Conservation (phyloP, 2,113 vertebrate species). For the Nematolebias whitei region DNA sequence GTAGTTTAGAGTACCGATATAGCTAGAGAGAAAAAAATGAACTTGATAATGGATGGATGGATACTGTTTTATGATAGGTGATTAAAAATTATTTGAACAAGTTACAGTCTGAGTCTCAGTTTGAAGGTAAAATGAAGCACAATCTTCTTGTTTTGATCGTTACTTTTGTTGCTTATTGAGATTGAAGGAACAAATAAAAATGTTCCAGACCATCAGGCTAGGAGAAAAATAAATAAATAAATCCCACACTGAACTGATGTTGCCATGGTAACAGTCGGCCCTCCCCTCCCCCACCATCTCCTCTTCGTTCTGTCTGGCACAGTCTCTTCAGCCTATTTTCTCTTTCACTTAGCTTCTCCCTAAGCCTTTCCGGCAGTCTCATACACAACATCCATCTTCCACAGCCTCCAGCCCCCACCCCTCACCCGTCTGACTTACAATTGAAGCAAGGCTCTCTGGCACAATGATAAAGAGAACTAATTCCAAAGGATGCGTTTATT, state of each 20-base stretch:
- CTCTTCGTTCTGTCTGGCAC: constrained; percentile 3
- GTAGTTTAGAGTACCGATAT: no score
- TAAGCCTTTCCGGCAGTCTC: not conserved
- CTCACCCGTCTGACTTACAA: constrained; percentile 1
- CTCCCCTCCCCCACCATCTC: constrained; percentile 23
- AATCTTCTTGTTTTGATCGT: constrained; percentile 5
- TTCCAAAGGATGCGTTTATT: constrained; percentile 4
- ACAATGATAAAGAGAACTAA: not conserved
- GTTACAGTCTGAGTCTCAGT: no score
- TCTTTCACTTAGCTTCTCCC: constrained; percentile 18
- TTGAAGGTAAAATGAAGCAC: not conserved
- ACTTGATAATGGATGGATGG: no score
- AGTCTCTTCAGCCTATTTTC: constrained; percentile 27
- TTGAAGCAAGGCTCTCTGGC: constrained; percentile 3
- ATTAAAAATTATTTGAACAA: no score
- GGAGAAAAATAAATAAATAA: not conserved
- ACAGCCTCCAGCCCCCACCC: not conserved
- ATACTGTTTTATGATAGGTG: no score
- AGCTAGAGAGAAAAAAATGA: no score
- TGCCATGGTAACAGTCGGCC: constrained; percentile 52
- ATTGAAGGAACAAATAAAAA: constrained; percentile 18
- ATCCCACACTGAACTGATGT: constrained; percentile 22
- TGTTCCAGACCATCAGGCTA: constrained; percentile 7
- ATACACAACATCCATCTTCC: constrained; percentile 14
- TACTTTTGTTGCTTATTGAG: constrained; percentile 10